Conservation (phyloP, 2,797 vertebrate genomes). For the Anabas testudineus region DNA sequence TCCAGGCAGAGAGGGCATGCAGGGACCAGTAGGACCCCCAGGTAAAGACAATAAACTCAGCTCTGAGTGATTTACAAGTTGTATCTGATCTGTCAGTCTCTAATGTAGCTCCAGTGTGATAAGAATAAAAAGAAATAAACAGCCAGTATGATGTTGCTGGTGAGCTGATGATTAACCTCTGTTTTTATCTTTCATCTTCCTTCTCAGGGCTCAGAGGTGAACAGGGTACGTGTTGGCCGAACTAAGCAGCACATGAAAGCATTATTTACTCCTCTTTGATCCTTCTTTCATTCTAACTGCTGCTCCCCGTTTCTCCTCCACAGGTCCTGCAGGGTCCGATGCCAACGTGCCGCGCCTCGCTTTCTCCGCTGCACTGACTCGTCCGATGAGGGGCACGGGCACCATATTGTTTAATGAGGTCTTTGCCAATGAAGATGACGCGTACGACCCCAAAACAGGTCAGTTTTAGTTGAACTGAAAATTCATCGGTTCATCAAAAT, state of each 20-base stretch:
- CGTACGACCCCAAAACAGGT: slow-evolving; percentile 90
- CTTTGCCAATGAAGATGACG: slow-evolving; percentile 89
- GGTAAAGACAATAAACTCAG: slow-evolving; percentile 73
- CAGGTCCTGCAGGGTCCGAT: slow-evolving; percentile 87
- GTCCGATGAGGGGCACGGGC: slow-evolving; percentile 82
- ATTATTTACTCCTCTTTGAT: slow-evolving; percentile 12
- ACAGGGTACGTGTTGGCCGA: slow-evolving; percentile 81
- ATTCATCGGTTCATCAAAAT: not conserved
- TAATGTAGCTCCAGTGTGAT: not conserved
- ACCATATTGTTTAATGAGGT: slow-evolving; percentile 92
- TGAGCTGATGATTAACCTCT: slow-evolving; percentile 37
- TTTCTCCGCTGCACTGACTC: slow-evolving; percentile 92
- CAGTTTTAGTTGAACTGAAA: not conserved
- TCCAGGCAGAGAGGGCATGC: slow-evolving; percentile 80
- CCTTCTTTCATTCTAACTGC: slow-evolving; percentile 19
- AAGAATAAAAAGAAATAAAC: slow-evolving; percentile 6
- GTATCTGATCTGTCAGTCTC: slow-evolving; percentile 11
- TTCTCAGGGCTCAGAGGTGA: slow-evolving; percentile 87
- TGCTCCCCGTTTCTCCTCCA: not conserved
- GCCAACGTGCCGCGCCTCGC: slow-evolving; percentile 85
- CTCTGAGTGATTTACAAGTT: not conserved
- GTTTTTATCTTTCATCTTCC: slow-evolving; percentile 45
- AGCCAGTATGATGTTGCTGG: not conserved
- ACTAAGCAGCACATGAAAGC: slow-evolving; percentile 42
- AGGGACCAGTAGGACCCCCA: slow-evolving; percentile 84